Percentiles rank a stretch among this genome's conserved stretches.
Evolutionary conservation across 1,140 invertebrate species (phyloP).

Genomic region (Drosophila cardini): DNA sequence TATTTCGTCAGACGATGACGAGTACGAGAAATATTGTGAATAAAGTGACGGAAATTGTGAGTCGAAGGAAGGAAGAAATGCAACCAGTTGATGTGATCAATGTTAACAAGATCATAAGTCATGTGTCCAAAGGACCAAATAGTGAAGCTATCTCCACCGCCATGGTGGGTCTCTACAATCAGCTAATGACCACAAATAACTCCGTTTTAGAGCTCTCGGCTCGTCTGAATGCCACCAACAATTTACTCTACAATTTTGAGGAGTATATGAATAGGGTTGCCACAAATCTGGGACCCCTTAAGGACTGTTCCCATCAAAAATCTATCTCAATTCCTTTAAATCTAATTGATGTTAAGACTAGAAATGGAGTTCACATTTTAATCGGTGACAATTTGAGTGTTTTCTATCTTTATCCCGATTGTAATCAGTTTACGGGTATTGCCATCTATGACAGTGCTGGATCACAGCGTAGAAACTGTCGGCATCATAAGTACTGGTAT

Average conservation of each 20-base stretch:
- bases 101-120: conserved; percentile 21
- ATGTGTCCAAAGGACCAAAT: background rate
- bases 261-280: conserved; percentile 37
- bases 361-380: conserved; percentile 9
- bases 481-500: conserved; percentile 46
- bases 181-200: conserved; percentile 38
- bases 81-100: conserved; percentile 13
- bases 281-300: conserved; percentile 16
- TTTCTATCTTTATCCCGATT: conserved; percentile 44
- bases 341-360: conserved; percentile 3
- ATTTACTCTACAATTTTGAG: conserved; percentile 47
- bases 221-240: conserved; percentile 46
- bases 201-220: conserved; percentile 34
- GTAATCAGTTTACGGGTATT: conserved; percentile 47
- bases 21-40: background rate
- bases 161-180: conserved; percentile 36
- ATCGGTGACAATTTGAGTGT: conserved; percentile 41
- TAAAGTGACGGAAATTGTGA: background rate
- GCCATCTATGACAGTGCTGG: conserved; percentile 34
- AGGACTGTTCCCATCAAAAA: background rate
- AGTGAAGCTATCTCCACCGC: background rate
- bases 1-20: too few species aligned
- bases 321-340: background rate
- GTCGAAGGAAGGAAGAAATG: background rate
- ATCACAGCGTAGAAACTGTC: background rate